A percentile compares a stretch with the other conserved stretches of the same genome.
Evolutionary conservation across 2,888 invertebrate species (phyloP).

Genomic region (Lasioglossum lativentre): DNA sequence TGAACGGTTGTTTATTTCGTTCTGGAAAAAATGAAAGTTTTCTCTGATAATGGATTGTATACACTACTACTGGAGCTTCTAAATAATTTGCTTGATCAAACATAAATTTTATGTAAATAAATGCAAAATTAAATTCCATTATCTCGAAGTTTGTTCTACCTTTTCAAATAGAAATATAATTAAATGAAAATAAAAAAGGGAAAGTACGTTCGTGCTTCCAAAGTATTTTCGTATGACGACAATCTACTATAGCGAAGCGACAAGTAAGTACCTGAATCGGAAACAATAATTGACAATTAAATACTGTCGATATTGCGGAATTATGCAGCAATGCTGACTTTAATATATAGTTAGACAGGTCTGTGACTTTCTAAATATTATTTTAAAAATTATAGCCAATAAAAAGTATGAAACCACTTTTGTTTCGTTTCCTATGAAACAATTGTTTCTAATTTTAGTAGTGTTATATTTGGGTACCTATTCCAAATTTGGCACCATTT

Average conservation of each 20-base stretch:
- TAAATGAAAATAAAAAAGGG: no score
- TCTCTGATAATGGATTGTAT: no score
- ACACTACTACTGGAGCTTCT: no score
- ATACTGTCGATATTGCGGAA: background rate
- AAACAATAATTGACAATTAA: background rate
- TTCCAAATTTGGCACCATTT: no score
- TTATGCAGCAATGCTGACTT: no score
- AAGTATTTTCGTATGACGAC: no score
- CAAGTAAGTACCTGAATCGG: background rate
- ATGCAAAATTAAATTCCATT: background rate
- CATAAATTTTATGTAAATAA: background rate
- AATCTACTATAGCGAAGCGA: background rate
- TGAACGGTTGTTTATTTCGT: no score
- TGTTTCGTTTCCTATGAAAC: background rate
- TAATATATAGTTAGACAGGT: background rate
- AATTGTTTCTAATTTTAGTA: background rate
- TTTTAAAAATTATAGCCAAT: background rate
- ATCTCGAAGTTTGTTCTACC: background rate
- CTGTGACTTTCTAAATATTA: background rate
- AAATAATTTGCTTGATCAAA: background rate
- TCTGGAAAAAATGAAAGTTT: no score
- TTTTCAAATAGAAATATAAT: background rate
- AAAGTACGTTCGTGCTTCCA: no score
- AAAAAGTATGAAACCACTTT: background rate
- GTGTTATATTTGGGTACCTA: background rate